phyloP scores from a whole-genome alignment of 1,140 invertebrate species.

The Apis mellifera region DNA sequence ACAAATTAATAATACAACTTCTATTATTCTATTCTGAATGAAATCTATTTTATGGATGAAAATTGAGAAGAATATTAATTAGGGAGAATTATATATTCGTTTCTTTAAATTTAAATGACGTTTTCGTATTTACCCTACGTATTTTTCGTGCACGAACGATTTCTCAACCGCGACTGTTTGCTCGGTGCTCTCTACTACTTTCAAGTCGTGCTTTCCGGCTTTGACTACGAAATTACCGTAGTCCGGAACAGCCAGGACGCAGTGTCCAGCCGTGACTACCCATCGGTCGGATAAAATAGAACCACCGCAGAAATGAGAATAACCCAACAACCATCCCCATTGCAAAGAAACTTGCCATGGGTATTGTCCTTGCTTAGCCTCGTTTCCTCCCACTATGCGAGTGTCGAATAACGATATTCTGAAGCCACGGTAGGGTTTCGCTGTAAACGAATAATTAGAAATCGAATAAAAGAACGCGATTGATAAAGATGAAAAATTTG shows the following conservation, averaged over 20 bases:
- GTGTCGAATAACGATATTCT: background rate
- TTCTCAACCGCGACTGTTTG: constrained; percentile 76
- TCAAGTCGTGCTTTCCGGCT: constrained; percentile 71
- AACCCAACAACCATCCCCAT: constrained; percentile 54
- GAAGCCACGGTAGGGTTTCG: constrained; percentile 24
- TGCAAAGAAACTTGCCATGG: constrained; percentile 81
- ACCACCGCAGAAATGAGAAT: constrained; percentile 82
- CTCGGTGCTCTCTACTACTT: constrained; percentile 71
- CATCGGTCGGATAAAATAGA: constrained; percentile 80
- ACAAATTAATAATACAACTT: too few species aligned
- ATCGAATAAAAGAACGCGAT: background rate
- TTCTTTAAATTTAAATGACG: too few species aligned
- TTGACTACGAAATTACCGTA: constrained; percentile 56
- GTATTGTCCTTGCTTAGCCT: constrained; percentile 74
- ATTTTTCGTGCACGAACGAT: constrained; percentile 80
- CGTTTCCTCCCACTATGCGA: constrained; percentile 78
- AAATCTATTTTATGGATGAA: too few species aligned
- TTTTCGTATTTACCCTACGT: constrained; percentile 78
- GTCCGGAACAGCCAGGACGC: constrained; percentile 69
- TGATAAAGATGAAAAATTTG: background rate
- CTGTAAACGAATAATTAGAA: constrained; percentile 13
- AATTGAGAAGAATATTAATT: too few species aligned
- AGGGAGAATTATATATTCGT: too few species aligned
- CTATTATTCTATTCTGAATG: too few species aligned
- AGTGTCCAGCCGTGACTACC: constrained; percentile 83